Conservation (phyloP, 2,113 vertebrate species). For the Prinia subflava region DNA sequence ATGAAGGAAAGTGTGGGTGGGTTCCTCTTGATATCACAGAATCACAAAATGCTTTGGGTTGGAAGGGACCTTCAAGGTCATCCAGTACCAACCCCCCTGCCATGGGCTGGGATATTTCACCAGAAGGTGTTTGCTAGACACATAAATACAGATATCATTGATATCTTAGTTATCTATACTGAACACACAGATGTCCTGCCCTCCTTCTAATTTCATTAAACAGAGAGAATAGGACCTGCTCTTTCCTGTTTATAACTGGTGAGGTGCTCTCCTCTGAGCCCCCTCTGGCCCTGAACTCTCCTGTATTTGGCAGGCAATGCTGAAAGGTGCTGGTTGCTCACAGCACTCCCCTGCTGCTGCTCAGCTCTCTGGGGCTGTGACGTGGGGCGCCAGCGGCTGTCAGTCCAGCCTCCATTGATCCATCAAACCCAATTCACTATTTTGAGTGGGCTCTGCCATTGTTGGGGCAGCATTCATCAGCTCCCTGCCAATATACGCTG, state of each 20-base stretch:
- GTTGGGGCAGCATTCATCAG: background rate
- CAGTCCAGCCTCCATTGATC: background rate
- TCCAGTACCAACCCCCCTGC: background rate
- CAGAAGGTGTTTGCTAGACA: background rate
- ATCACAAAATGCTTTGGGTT: background rate
- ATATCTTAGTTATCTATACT: background rate
- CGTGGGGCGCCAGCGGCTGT: background rate
- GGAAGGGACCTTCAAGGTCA: background rate
- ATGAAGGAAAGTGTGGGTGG: background rate
- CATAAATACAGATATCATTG: background rate
- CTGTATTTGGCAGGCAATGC: background rate
- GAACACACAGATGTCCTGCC: background rate
- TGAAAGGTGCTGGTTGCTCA: background rate
- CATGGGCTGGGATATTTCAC: background rate
- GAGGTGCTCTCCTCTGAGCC: background rate
- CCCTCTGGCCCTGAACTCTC: background rate
- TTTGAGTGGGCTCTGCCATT: background rate
- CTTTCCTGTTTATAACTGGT: slow-evolving; percentile 5
- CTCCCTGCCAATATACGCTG: background rate
- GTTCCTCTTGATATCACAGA: background rate
- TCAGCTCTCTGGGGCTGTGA: background rate
- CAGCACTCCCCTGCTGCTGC: background rate
- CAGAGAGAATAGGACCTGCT: background rate
- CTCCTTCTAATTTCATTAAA: slow-evolving; percentile 20
- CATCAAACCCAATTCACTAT: background rate